These are phyloP conservation scores for Heliconius hortense DNA, from an alignment of 2,888 invertebrate genomes.

Conservation along the genomic window DNA sequence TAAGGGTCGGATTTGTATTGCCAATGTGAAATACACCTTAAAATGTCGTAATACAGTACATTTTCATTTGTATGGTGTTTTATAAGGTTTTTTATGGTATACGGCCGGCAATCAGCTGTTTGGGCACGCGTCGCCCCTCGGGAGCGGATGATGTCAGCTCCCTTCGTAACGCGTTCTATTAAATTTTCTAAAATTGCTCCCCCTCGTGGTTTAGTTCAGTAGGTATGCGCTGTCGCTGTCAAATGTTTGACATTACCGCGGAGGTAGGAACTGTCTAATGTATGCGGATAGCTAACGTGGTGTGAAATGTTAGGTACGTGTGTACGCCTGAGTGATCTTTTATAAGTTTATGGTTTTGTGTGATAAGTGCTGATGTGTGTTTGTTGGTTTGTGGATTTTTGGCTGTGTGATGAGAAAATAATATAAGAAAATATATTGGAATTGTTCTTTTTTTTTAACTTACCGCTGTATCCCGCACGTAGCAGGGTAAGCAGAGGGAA, in stretches of 20 bases:
- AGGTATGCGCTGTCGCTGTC: slow-evolving; percentile 38
- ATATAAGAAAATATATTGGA: too few species aligned
- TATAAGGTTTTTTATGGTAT: slow-evolving; percentile 73
- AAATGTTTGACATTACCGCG: slow-evolving; percentile 37
- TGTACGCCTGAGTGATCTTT: neutral
- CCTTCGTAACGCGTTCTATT: slow-evolving; percentile 60
- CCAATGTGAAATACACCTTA: slow-evolving; percentile 41
- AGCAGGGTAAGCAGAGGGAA: neutral
- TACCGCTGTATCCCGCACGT: neutral
- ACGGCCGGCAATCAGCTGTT: slow-evolving; percentile 78
- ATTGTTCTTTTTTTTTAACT: too few species aligned
- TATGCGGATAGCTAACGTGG: slow-evolving; percentile 24
- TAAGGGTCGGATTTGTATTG: slow-evolving; percentile 57
- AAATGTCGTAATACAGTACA: slow-evolving; percentile 37
- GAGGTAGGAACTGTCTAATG: slow-evolving; percentile 25
- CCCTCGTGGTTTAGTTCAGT: slow-evolving; percentile 43
- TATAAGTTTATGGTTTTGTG: neutral
- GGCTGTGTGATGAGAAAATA: too few species aligned
- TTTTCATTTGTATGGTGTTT: slow-evolving; percentile 48
- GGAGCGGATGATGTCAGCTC: slow-evolving; percentile 68
- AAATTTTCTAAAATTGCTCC: slow-evolving; percentile 60
- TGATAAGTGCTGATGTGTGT: neutral
- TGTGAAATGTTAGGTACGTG: slow-evolving; percentile 9
- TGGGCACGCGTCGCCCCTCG: slow-evolving; percentile 73
- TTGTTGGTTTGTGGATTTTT: too few species aligned